Base-by-base conservation (phyloP, 2,797 vertebrate genomes). In the Pantherophis vulpinus region DNA sequence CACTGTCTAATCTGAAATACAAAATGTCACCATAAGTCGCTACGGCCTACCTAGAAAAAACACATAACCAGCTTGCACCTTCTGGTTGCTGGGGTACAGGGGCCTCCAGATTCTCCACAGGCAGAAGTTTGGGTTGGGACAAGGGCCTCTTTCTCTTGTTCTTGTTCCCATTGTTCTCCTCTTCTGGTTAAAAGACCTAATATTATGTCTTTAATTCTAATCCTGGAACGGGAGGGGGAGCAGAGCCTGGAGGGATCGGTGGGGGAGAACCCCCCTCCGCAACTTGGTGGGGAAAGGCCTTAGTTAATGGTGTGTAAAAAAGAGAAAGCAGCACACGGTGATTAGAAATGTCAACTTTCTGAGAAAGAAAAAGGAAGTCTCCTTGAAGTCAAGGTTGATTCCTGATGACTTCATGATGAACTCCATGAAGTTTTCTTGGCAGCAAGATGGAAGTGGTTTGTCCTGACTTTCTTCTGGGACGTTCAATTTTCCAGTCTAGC, bases 61-160 rank as follows among this genome's bases (percentile, higher is more conserved):
- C 94, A 66, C 96, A 97, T 97, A 96, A 96, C 96, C 96, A 94
- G 92, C 94, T 91, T 74, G 91, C 95, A 12, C 96, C 94, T 96
- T 94, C 92, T 94, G 95, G 97, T 97, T 97, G 97, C 97, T 97
- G 94, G 95, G 96, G 96, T 96, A 95, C 97, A 97, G 94, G 88
- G 96, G 94, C 96, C 95, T 96, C 96, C 96, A 93, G 58, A 91
- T 95, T 93, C 95, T 94, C 95, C 89, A 0, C 74, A 1, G 95
- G 97, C 94, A 95, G 94, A 96, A 32, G 93, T 92, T 91, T 16
- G 86, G 92, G 14, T 94, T 97, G 95, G 89, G 94, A 94, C 94
- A 95, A 94, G 92, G 94, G 89, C 87, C 55, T 92, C 54, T 27
- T 94, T 89, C 56, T 5, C 25, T 59, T 5, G 32, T 8, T 42